Percentiles rank a stretch among this genome's conserved stretches.
phyloP scores from a whole-genome alignment of 2,888 invertebrate species.

The Cylloceria caligata region DNA sequence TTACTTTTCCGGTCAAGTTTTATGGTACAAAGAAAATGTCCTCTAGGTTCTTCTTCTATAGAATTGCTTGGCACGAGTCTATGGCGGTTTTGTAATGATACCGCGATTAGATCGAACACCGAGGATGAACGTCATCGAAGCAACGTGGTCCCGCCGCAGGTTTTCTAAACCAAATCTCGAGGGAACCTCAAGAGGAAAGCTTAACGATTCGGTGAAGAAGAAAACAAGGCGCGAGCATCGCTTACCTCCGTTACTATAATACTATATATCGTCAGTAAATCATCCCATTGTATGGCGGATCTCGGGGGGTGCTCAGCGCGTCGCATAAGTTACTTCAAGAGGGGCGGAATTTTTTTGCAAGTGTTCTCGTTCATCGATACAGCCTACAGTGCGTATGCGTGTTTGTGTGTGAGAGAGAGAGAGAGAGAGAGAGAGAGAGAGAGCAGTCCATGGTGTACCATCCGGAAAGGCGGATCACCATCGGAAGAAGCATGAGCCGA shows the following conservation, averaged over 20 bases:
- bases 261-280: slow-evolving; percentile 63
- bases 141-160: not conserved
- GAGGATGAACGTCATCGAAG: slow-evolving; percentile 44
- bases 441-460: slow-evolving; percentile 8
- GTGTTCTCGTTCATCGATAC: slow-evolving; percentile 66
- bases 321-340: slow-evolving; percentile 38
- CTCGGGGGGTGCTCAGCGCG: slow-evolving; percentile 29
- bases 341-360: slow-evolving; percentile 69
- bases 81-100: slow-evolving; percentile 27
- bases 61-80: slow-evolving; percentile 38
- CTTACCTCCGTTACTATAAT: slow-evolving; percentile 18
- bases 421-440: slow-evolving; percentile 5
- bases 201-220: slow-evolving; percentile 42
- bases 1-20: slow-evolving; percentile 16
- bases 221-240: slow-evolving; percentile 58
- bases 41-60: too few relatives aligned
- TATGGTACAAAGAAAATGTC: too few relatives aligned
- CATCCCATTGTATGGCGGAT: slow-evolving; percentile 59
- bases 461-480: slow-evolving; percentile 32
- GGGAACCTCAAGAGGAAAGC: slow-evolving; percentile 48
- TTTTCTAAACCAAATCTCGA: slow-evolving; percentile 33
- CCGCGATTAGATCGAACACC: slow-evolving; percentile 49
- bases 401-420: slow-evolving; percentile 3
- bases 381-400: slow-evolving; percentile 33
- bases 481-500: slow-evolving; percentile 5